Conservation (phyloP, 1,140 invertebrate genomes). For the Eumaeus atala region DNA sequence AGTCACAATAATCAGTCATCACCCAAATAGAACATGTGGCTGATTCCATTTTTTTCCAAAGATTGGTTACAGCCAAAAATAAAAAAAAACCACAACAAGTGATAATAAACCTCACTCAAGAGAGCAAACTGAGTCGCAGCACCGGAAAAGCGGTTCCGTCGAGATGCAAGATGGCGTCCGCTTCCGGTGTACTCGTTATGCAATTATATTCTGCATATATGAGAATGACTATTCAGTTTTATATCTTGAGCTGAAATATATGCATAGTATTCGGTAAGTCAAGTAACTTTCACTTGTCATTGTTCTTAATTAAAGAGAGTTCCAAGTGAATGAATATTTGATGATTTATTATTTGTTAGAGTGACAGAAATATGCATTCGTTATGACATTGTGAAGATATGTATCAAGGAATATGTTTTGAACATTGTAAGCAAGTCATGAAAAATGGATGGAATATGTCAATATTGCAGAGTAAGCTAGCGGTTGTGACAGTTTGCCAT, state of each 20-base stretch:
- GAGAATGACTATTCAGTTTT: no score
- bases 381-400: no score
- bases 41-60: neutral
- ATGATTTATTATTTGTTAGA: no score
- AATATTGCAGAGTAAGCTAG: no score
- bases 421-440: no score
- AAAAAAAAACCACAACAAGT: slow-evolving; percentile 8
- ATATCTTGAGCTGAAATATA: slow-evolving; percentile 1
- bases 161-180: slow-evolving; percentile 24
- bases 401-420: no score
- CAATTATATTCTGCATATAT: slow-evolving; percentile 24
- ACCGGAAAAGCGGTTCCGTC: slow-evolving; percentile 25
- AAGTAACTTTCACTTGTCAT: no score
- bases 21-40: neutral
- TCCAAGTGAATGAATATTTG: no score
- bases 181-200: slow-evolving; percentile 25
- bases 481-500: no score
- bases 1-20: neutral
- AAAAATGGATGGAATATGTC: no score
- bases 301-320: no score
- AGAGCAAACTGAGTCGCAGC: slow-evolving; percentile 6
- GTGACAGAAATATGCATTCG: no score
- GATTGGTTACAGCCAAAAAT: neutral
- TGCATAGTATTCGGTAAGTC: neutral
- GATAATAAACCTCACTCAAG: slow-evolving; percentile 14